Evolutionary conservation across 1,140 invertebrate genomes (phyloP).

Genomic region (Atta colombica): DNA sequence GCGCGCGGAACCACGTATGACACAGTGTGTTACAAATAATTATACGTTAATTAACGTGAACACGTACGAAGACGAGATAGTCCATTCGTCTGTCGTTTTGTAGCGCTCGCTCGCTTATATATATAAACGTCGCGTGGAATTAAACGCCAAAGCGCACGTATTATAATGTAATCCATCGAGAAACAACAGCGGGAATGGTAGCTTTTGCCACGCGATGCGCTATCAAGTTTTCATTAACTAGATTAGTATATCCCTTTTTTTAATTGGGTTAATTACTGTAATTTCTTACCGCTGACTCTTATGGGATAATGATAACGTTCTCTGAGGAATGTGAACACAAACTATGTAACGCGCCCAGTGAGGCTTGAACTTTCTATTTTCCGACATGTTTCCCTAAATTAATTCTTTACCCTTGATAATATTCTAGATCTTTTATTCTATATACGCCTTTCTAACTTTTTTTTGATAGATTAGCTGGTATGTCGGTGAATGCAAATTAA

Average conservation of each 20-base stretch:
- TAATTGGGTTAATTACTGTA: conserved; percentile 50
- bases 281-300: conserved; percentile 10
- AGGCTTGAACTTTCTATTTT: conserved; percentile 57
- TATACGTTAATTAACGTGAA: conserved; percentile 50
- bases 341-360: background rate
- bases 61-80: conserved; percentile 21
- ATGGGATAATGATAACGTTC: background rate
- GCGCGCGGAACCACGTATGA: background rate
- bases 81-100: conserved; percentile 7
- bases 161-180: conserved; percentile 41
- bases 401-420: conserved; percentile 65
- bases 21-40: conserved; percentile 46
- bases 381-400: conserved; percentile 59
- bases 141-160: conserved; percentile 17
- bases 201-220: conserved; percentile 16
- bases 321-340: background rate
- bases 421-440: conserved; percentile 59
- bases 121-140: conserved; percentile 40
- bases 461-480: conserved; percentile 59
- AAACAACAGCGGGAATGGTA: conserved; percentile 11
- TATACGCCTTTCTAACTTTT: conserved; percentile 28
- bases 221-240: conserved; percentile 18
- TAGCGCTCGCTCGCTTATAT: background rate
- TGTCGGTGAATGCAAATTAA: conserved; percentile 71
- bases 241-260: conserved; percentile 25